Percentiles rank a stretch among this genome's conserved stretches.
phyloP scores from a whole-genome alignment of 2,113 vertebrate genomes.

The Sialia sialis region DNA sequence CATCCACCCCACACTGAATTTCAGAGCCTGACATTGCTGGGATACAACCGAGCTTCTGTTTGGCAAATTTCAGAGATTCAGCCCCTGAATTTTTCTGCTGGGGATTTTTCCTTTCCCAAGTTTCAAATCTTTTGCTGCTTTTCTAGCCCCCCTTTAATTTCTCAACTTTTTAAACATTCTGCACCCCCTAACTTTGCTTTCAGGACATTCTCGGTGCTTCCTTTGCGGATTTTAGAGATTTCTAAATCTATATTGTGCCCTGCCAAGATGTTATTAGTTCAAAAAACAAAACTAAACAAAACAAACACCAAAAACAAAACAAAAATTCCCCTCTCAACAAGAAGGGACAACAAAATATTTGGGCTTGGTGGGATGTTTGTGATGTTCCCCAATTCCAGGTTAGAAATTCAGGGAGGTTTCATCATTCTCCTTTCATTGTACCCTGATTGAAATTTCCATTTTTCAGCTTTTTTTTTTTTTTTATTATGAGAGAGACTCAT shows the following conservation, averaged over 20 bases:
- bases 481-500: not conserved
- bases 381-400: not conserved
- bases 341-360: not conserved
- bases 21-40: not conserved
- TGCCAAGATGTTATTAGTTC: not conserved
- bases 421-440: not conserved
- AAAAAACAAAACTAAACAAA: not conserved
- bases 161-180: fast-evolving
- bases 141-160: not conserved
- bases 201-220: not conserved
- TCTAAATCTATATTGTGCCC: not conserved
- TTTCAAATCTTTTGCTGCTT: not conserved
- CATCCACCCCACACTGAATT: not conserved
- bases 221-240: not conserved
- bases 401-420: not conserved
- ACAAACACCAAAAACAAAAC: too few species aligned
- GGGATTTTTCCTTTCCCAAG: not conserved
- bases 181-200: not conserved
- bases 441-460: not conserved
- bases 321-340: not conserved
- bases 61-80: not conserved
- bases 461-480: not conserved
- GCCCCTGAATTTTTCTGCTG: not conserved
- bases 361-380: not conserved
- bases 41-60: not conserved